Conservation (phyloP, 2,797 vertebrate genomes). For the Dryobates pubescens region DNA sequence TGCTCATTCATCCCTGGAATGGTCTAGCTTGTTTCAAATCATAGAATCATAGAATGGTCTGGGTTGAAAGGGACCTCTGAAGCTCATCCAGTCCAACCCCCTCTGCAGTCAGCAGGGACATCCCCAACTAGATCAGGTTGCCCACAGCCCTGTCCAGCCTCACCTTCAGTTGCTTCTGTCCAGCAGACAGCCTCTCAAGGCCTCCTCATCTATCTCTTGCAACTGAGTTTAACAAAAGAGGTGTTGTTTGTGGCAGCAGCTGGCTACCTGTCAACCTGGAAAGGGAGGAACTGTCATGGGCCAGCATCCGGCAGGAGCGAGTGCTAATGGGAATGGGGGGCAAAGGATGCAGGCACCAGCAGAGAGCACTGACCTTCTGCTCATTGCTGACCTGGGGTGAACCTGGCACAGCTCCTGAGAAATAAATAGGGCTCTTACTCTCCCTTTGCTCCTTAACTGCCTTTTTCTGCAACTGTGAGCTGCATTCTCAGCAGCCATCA, state of each 20-base stretch:
- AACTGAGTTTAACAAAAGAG: background rate
- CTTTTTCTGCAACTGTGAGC: background rate
- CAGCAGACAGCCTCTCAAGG: background rate
- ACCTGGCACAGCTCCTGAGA: background rate
- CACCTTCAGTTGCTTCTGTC: no score
- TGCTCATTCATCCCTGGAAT: background rate
- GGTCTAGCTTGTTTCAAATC: background rate
- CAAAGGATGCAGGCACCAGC: background rate
- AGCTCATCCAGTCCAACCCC: no score
- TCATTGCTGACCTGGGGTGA: background rate
- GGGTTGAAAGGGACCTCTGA: no score
- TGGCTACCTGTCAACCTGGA: background rate
- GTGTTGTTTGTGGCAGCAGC: background rate
- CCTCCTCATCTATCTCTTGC: background rate
- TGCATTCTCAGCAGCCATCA: background rate
- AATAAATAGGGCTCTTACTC: background rate
- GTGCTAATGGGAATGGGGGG: accelerated
- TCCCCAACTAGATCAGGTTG: no score
- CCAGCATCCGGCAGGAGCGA: background rate
- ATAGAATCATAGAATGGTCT: no score
- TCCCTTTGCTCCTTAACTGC: background rate
- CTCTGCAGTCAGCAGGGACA: no score
- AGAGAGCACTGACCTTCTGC: background rate
- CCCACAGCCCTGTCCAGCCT: no score
- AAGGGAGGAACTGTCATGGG: accelerated